A percentile compares a stretch with the other conserved stretches of the same genome.
phyloP scores from a whole-genome alignment of 2,888 invertebrate species.

The Acleris literana region DNA sequence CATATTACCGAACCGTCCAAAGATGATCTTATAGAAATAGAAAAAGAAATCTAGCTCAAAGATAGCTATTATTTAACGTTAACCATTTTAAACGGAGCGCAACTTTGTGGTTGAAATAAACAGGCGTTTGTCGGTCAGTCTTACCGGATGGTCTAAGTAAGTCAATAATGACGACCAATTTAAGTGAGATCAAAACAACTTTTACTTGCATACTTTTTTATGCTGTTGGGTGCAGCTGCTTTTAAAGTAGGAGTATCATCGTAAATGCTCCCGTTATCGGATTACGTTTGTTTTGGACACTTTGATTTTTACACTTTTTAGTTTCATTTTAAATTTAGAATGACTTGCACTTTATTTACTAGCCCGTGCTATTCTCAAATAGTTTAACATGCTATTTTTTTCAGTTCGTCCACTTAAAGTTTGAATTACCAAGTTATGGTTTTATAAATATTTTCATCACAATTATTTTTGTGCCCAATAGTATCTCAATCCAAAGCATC shows the following conservation, averaged over 20 bases:
- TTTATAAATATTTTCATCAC: too few relatives aligned
- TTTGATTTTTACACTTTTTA: background rate
- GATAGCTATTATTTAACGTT: constrained; percentile 46
- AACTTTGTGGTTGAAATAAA: constrained; percentile 41
- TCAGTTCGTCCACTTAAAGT: too few relatives aligned
- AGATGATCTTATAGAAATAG: constrained; percentile 37
- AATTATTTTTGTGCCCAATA: too few relatives aligned
- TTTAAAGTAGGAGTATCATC: constrained; percentile 18
- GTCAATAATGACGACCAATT: constrained; percentile 26
- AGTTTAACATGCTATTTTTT: too few relatives aligned
- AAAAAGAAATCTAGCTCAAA: constrained; percentile 44
- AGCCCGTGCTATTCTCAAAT: too few relatives aligned
- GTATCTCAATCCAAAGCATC: too few relatives aligned
- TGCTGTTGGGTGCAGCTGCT: constrained; percentile 11
- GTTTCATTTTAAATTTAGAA: too few relatives aligned
- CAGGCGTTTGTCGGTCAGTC: constrained; percentile 10
- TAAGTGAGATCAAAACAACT: constrained; percentile 34
- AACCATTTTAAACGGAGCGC: constrained; percentile 53
- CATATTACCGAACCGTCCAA: constrained; percentile 30
- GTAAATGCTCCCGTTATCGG: constrained; percentile 17
- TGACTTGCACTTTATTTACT: too few relatives aligned
- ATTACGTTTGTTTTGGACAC: background rate
- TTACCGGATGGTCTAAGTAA: constrained; percentile 14
- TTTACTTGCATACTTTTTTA: constrained; percentile 28
- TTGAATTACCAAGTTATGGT: too few relatives aligned